Evolutionary conservation across 2,888 invertebrate genomes (phyloP).

Genomic region (Neocrepidodera transversa): DNA sequence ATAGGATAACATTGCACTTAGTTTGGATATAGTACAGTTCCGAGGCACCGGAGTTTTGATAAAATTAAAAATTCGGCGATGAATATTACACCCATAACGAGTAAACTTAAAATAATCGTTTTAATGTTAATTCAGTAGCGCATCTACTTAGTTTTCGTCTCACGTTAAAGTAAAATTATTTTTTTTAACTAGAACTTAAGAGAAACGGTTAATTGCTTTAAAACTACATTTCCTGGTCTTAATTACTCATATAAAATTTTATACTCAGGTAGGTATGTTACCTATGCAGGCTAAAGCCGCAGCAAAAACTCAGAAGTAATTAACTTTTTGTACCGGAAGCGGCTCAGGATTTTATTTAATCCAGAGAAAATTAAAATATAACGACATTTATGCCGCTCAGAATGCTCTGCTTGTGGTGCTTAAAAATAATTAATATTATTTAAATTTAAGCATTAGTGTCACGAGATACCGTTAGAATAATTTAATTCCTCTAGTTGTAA

Average conservation of each 20-base stretch:
- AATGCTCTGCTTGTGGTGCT: conserved; percentile 1
- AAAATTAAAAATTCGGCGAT: background rate
- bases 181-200: too few species aligned
- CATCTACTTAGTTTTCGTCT: too few species aligned
- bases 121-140: too few species aligned
- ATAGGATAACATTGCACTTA: conserved; percentile 18
- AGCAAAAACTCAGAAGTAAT: conserved; percentile 10
- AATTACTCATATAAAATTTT: conserved; percentile 6
- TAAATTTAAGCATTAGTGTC: conserved; percentile 11
- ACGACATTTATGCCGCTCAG: conserved; percentile 1
- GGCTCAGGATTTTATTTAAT: conserved; percentile 15
- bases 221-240: too few species aligned
- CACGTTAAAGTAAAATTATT: too few species aligned
- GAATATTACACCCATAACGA: background rate
- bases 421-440: conserved; percentile 15
- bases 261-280: background rate
- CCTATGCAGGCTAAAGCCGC: background rate
- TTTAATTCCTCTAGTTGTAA: background rate
- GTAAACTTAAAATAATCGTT: too few species aligned
- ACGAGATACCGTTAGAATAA: conserved; percentile 3
- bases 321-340: conserved; percentile 13
- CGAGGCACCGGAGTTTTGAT: background rate
- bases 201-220: too few species aligned
- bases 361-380: conserved; percentile 14
- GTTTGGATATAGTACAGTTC: background rate